Percentiles rank a stretch among this genome's conserved stretches.
Evolutionary conservation across 2,113 vertebrate species (phyloP).

Genomic region (Hippocampus abdominalis): DNA sequence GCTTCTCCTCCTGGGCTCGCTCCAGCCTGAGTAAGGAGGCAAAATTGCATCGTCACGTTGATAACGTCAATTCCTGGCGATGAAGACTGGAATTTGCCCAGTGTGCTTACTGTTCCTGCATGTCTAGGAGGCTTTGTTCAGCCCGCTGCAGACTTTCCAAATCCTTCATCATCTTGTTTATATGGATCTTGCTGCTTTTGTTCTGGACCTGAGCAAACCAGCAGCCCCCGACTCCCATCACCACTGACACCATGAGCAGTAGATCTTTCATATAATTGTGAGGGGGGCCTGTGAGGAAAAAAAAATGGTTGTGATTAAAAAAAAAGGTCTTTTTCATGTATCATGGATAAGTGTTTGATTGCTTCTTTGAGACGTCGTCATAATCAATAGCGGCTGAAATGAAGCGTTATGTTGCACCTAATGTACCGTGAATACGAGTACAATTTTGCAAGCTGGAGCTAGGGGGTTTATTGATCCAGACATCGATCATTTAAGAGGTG

Average conservation of each 20-base stretch:
- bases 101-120: slow-evolving; percentile 87
- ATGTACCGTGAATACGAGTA: background rate
- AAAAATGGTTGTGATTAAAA: background rate
- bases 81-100: background rate
- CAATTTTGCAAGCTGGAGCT: background rate
- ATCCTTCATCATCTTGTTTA: slow-evolving; percentile 96
- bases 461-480: background rate
- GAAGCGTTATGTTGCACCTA: background rate
- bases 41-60: background rate
- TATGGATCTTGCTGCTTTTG: slow-evolving; percentile 87
- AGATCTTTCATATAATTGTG: slow-evolving; percentile 99
- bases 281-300: slow-evolving; percentile 77
- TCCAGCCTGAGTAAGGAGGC: slow-evolving; percentile 76
- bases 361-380: background rate
- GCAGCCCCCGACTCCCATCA: slow-evolving; percentile 94
- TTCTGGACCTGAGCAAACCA: slow-evolving; percentile 94
- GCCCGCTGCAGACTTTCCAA: slow-evolving; percentile 93
- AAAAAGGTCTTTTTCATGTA: background rate
- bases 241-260: slow-evolving; percentile 88
- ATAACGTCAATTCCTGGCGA: background rate
- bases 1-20: slow-evolving; percentile 92
- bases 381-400: background rate
- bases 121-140: slow-evolving; percentile 87
- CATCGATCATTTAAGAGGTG: background rate
- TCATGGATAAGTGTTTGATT: slow-evolving; percentile 1